Base-by-base conservation (phyloP, 2,113 vertebrate genomes). In the Clinocottus analis region DNA sequence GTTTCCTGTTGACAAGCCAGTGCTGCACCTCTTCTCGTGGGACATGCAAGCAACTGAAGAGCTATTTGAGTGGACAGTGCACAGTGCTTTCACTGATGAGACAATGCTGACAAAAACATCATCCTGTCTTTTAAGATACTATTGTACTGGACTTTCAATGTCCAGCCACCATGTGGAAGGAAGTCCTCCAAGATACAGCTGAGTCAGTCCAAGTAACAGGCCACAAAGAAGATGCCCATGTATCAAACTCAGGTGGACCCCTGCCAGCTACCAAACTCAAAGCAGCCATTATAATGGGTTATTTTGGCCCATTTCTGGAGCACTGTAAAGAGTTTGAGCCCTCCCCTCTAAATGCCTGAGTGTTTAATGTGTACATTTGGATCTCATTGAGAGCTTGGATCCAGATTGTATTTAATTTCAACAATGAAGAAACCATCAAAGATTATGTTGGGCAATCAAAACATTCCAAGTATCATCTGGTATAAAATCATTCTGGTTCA, bases 1-100 rank as follows among this genome's bases (percentile, higher is more conserved):
- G 78, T 77, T 87, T 91, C 85, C 87, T 89, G 85, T 83, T 84
- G 83, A 89, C 80, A 58, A 82, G 75, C 49, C 80, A 53, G 62
- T 10, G 39, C 60, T 43, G 43, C 12, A 51, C 35, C 75, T n/a
- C n/a, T 79, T 51, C 61, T 74, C 55, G 37, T 53, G 55, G 45
- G 49, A 61, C 59, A 56, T 49, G 47, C 68, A 72, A 39, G 68
- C 62, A 70, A 25, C 58, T 53, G 41, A 51, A 25, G 63, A 60
- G 68, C 23, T 75, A 72, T 80, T 65, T 70, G 65, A 62, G 39
- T n/a, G 60, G 47, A 56, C 53, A 25, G 23, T 64, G 37, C 61
- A 80, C 56, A 60, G 21, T 59, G 5, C 35, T 55, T 70, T 39
- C 29, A 75, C 29, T 56, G 53, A 65, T 62, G 75, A 0, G 19